Base-by-base conservation (phyloP, 2,113 vertebrate genomes). In the Urocolius indicus region DNA sequence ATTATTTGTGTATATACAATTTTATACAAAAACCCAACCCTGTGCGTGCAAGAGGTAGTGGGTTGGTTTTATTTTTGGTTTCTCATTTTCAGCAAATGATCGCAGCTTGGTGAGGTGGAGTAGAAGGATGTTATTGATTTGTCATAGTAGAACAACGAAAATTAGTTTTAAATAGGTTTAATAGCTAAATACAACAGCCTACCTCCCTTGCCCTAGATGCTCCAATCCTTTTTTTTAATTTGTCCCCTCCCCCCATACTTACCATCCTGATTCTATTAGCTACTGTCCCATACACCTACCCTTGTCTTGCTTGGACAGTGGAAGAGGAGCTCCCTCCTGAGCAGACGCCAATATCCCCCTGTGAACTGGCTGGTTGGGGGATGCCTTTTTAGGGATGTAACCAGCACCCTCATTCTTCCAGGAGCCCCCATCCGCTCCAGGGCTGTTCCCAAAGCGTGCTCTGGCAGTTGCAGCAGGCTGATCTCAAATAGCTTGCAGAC, bases 331-430 rank as follows among this genome's bases (percentile, higher is more conserved):
- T 95, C 74, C 96, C 95, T 91, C 93, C 96, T 87, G 90, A 93
- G 91, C 93, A 63, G 95, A 84, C 75, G 43, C 96, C 87, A 17
- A 55, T 85, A 81, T 90, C 96, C 93, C 93, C 90, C 94, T 94
- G 89, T 86, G 92, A 95, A 84, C 66, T 46, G 52, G 82, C 84
- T 88, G 87, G n/a, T 87, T 3, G 1, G 79, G 66, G 62, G 90
- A 93, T 89, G 86, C 95, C n/a, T 95, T 95, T 93, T 96, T 92
- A 93, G 85, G 82, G 88, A 71, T 78, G 46, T 78, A 82, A 90
- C 75, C 41, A 69, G 63, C 80, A 86, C 87, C 87, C 76, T 92
- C 65, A 12, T 26, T 52, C 93, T 89, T 93, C 36, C 76, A 84
- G 87, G 65, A 96, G 75, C 89, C 93, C 94, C 80, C 84, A 41